A percentile compares a stretch with the other conserved stretches of the same genome.
Conservation (phyloP, 2,113 vertebrate species). For the Bettongia penicillata region DNA sequence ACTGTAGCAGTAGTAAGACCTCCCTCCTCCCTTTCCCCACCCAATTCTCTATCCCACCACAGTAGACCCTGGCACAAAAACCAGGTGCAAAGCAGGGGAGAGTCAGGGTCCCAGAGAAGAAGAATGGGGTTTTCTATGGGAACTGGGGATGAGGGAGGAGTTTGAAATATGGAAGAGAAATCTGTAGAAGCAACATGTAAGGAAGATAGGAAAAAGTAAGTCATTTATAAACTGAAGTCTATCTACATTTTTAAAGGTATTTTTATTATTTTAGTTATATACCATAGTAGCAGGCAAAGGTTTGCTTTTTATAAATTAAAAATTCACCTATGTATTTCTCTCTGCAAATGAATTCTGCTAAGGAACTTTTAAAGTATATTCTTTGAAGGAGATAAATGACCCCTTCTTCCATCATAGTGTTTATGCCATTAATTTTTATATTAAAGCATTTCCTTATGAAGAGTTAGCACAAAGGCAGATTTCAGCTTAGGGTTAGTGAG, state of each 20-base stretch:
- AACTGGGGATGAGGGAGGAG: not conserved
- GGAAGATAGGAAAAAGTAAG: not conserved
- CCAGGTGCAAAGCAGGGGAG: not conserved
- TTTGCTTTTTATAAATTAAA: constrained; percentile 20
- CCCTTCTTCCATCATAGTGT: constrained; percentile 9
- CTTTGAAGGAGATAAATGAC: constrained; percentile 4
- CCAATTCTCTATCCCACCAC: not conserved
- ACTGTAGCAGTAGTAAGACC: not conserved
- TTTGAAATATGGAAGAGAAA: accelerated
- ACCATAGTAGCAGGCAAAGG: not conserved
- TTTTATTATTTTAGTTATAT: not conserved
- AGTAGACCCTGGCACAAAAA: not conserved
- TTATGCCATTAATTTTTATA: not conserved
- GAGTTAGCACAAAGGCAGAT: constrained; percentile 3
- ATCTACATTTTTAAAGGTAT: not conserved
- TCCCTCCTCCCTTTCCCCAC: not conserved
- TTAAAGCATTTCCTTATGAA: not conserved
- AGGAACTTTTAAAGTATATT: not conserved
- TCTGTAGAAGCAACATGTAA: not conserved
- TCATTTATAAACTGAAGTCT: not conserved
- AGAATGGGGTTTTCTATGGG: not conserved
- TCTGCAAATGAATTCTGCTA: not conserved
- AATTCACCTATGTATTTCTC: not conserved
- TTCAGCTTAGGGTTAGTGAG: constrained; percentile 1
- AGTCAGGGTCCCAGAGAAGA: not conserved